Evolutionary conservation across 2,113 vertebrate genomes (phyloP), one percentile per base, ranked within the genome.

Genomic region (Bos javanicus): DNA sequence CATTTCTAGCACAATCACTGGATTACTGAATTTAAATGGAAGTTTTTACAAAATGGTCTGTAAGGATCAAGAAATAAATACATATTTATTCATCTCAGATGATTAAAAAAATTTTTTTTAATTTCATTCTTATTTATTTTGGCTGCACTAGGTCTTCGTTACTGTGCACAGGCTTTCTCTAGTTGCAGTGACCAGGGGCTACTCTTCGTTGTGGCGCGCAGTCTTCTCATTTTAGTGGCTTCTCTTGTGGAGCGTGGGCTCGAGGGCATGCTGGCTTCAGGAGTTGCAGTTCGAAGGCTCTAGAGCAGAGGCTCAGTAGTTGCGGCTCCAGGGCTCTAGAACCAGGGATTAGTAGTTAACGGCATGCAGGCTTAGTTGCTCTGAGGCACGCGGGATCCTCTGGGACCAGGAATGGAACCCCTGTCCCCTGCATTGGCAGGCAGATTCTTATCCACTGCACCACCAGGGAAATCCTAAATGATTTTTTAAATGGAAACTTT

Each of bases 161-260:
- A 26, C 71, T 76, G 36, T 26, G 71, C 6, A 25, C 23, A 43
- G 71, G 36, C 71, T 26, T 76, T 43, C 23, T 76, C 23, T 76
- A 14, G 71, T 43, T 43, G 71, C 71, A 43, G 36, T 14, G 71
- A 76, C 21, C 12, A 14, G 39, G 6, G 39, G 71, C 36, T 26
- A 14, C 39, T 26, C 71, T 76, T 43, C 1, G 3, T 26, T 76
- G 36, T 7, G 71, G 36, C 0, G 6, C 0, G 0, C 71, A 26
- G 71, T 13, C 71, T 76, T 76, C 36, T 76, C 11, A 3, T 76
- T 76, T 12, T 23, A 14, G 23, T 26, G 36, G 36, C 36, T 76
- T 76, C 36, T 43, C 71, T 14, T 76, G 71, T 14, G 71, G 71
- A 76, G 23, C 23, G 2, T 43, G 23, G 36, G 23, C 71, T 76